These are phyloP conservation scores for Tarsius wallacei DNA, from an alignment of 2,797 vertebrate genomes.

Conservation along the genomic window DNA sequence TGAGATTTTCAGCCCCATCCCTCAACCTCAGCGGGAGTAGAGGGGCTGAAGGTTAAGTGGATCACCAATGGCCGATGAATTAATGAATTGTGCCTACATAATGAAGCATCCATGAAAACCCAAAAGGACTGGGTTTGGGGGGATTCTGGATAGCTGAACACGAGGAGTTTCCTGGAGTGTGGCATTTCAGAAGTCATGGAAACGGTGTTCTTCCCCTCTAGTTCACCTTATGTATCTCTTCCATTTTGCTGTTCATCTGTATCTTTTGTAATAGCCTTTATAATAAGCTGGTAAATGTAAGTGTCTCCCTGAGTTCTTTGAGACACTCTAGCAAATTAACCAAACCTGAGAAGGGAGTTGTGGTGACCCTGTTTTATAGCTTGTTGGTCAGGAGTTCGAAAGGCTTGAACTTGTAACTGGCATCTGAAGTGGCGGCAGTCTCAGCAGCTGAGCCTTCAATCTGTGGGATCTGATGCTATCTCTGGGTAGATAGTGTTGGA, in stretches of 20 bases:
- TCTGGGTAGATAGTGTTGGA: neutral
- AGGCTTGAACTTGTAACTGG: neutral
- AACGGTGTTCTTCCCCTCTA: neutral
- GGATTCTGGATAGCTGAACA: neutral
- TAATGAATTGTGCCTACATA: neutral
- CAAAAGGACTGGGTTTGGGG: neutral
- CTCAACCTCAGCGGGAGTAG: neutral
- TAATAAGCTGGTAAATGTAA: neutral
- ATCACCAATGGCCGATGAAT: neutral
- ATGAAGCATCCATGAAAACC: neutral
- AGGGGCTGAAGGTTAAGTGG: neutral
- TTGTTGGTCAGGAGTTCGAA: neutral
- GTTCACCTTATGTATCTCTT: neutral
- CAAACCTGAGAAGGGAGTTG: neutral
- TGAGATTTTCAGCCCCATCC: neutral
- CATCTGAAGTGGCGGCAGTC: neutral
- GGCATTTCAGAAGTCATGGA: no score
- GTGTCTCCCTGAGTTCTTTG: neutral
- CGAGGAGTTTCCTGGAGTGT: no score
- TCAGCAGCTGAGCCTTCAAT: neutral
- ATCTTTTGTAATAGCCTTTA: neutral
- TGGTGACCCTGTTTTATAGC: neutral
- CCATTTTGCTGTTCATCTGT: neutral
- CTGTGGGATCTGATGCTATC: neutral
- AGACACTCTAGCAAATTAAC: neutral